Conservation (phyloP, 1,140 invertebrate species). For the Ceratosolen fusciceps region DNA sequence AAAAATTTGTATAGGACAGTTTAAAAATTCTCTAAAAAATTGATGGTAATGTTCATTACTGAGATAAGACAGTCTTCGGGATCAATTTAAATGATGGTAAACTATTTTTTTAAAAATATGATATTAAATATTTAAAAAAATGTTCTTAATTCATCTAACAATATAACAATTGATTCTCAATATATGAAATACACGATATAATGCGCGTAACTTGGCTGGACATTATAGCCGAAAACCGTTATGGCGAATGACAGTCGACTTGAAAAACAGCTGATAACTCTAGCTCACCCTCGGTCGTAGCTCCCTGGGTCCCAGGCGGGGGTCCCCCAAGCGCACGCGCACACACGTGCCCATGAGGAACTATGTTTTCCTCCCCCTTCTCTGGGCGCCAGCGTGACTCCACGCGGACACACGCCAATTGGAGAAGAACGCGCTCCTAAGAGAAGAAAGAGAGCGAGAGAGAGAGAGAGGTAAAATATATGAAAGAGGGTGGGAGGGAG, state of each 20-base stretch:
- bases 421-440: slow-evolving; percentile 52
- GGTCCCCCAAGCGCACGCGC: neutral
- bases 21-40: no score
- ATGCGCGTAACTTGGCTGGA: no score
- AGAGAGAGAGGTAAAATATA: no score
- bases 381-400: neutral
- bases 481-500: slow-evolving; percentile 2
- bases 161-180: no score
- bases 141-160: no score
- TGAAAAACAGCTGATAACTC: neutral
- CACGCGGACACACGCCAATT: slow-evolving; percentile 57
- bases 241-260: neutral
- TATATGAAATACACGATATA: no score
- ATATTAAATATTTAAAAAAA: no score
- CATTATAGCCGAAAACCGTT: neutral
- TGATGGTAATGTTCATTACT: no score
- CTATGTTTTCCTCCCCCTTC: slow-evolving; percentile 18
- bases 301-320: neutral
- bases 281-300: neutral
- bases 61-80: no score
- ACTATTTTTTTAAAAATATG: no score
- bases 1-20: no score
- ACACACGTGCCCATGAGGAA: neutral
- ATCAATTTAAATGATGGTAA: no score
- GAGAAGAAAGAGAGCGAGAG: neutral